Evolutionary conservation across 2,113 vertebrate genomes (phyloP).

Genomic region (Callipepla squamata): DNA sequence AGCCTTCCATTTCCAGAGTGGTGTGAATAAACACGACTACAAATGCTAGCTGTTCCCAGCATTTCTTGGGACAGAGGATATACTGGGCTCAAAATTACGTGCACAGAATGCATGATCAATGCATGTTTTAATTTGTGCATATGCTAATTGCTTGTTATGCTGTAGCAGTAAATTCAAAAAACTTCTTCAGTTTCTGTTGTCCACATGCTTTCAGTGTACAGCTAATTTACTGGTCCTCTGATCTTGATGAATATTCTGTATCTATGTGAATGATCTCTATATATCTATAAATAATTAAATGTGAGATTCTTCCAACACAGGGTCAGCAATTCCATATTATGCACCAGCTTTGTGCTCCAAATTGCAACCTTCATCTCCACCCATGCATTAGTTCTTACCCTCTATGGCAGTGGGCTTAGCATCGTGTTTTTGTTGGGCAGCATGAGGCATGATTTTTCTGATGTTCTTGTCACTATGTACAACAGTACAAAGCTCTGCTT

Average conservation of each 20-base stretch:
- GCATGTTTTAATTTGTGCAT: neutral
- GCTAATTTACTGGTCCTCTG: neutral
- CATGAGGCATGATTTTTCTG: neutral
- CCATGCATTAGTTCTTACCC: neutral
- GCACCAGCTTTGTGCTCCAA: neutral
- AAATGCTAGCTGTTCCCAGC: neutral
- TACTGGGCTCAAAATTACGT: conserved; percentile 3
- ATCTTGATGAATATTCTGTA: neutral
- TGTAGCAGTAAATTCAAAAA: neutral
- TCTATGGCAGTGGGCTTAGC: neutral
- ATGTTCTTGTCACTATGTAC: neutral
- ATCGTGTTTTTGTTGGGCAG: neutral
- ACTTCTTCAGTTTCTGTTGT: neutral
- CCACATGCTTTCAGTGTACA: neutral
- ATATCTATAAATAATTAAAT: neutral
- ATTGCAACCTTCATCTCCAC: neutral
- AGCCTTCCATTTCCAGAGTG: neutral
- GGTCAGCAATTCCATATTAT: neutral
- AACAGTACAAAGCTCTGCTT: conserved; percentile 6
- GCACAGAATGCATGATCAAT: conserved; percentile 13
- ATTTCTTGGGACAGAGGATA: neutral
- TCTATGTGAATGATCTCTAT: neutral
- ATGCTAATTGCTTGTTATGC: conserved; percentile 13
- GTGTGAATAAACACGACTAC: neutral
- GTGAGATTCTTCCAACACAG: neutral